Base-by-base conservation (phyloP, 2,888 invertebrate species). In the Poecilobothrus nobilitatus region DNA sequence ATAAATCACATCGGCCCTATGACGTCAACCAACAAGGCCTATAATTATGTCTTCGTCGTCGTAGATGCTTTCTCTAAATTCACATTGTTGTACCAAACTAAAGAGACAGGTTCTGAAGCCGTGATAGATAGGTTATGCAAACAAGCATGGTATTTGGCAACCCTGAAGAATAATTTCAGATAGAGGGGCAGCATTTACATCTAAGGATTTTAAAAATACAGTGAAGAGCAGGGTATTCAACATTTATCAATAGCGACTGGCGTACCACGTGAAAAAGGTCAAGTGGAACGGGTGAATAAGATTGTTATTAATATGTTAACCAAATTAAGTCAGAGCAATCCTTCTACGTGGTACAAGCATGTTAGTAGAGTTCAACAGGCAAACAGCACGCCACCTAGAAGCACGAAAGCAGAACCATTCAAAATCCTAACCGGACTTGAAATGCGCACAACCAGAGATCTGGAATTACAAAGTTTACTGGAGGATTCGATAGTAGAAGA, bases 131-230 rank as follows among this genome's bases (percentile, higher is more conserved):
- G 75, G 69, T 61, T 79, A 7, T 69, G 66, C 7, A 20, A 71
- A 3, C 76, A 76, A 27, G 74, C 76, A 71, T 72, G 53, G 73
- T 62, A n/a, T 80, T 78, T 73, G 78, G 78, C 20, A 76, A 76
- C 69, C 78, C 78, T 3, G 65, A 10, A 71, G 75, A 61, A 73
- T 78, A 7, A 74, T 79, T 7, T 74, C 76, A 0, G 77, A 79
- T 68, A 70, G 72, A 71, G 76, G 77, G 8, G 72, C 76, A 9
- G 77, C 80, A 10, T 62, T 37, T 20, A 34, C 33, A 7, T 67
- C 67, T 6, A 20, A 27, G 21, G 67, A 37, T 9, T 67, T 79
- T 79, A n/a, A 72, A 71, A 76, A 0, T 78, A 76, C 69, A 77
- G 79, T 70, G 22, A 72, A 22, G 72, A 74, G 1, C 75, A 79